Evolutionary conservation across 2,797 vertebrate genomes (phyloP), one percentile per base, ranked within the genome.

Genomic region (Anolis apletophallus): DNA sequence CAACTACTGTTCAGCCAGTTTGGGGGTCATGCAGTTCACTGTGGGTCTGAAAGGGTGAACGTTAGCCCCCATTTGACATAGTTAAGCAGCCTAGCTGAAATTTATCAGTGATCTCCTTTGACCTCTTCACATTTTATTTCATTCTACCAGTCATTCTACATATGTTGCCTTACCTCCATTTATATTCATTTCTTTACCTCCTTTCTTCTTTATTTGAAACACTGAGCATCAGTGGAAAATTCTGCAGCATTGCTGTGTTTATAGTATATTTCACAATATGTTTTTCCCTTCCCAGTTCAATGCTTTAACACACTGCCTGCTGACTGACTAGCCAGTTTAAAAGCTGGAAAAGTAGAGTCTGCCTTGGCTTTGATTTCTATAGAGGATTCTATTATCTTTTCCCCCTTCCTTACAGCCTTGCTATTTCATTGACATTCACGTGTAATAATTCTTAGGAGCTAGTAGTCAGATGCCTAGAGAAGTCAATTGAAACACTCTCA

Each of bases 401-500:
- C 14, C 16, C 21, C 17, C 26, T 52, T 9, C 72, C 85, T 82
- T 90, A 75, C 46, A 81, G 84, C 67, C 34, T 14, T 88, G 1
- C 0, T 71, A 7, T 85, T 0, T 1, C 83, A 89, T 55, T 91
- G n/a, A 75, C 73, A 81, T 69, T 83, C 26, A 71, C 36, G 10
- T 19, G 5, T 64, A 88, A 52, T 84, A 46, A 52, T 72, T 86
- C 64, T 71, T 21, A 14, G 32, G 21, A 72, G 19, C 10, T 71
- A 78, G 54, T 54, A 78, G 54, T 54, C 52, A 10, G 57, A 52
- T 52, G 23, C 75, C 75, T 78, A 26, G 69, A 54, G 54, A 75
- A 81, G 57, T 86, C 85, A 75, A 73, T 55, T 75, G 85, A 75
- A 81, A 75, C 57, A 86, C 54, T 79, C 64, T 83, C 68, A 79